phyloP scores from a whole-genome alignment of 2,888 invertebrate species.

The Latrodectus hesperus region DNA sequence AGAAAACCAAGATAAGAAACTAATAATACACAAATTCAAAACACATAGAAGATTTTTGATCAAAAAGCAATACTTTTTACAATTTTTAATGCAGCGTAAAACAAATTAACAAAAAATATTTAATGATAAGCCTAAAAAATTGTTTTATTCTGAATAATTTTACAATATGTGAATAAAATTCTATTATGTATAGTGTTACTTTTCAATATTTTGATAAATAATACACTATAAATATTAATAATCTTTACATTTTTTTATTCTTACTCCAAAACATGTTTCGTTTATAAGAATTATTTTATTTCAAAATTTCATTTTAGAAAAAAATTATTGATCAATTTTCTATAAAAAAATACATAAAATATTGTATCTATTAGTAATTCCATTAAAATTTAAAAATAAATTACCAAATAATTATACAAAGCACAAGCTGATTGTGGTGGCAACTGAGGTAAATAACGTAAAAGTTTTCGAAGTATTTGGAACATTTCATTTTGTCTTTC shows the following conservation, averaged over 20 bases:
- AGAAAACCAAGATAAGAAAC: too few species aligned
- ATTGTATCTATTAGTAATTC: not conserved
- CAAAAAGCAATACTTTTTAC: too few species aligned
- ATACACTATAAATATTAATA: too few species aligned
- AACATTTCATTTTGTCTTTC: constrained; percentile 96
- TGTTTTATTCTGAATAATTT: too few species aligned
- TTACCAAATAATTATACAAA: constrained; percentile 95
- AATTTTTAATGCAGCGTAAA: too few species aligned
- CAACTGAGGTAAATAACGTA: constrained; percentile 79
- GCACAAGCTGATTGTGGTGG: constrained; percentile 94
- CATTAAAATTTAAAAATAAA: constrained; percentile 46
- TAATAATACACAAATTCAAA: too few species aligned
- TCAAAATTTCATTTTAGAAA: not conserved
- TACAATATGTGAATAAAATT: not conserved
- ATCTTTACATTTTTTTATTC: not conserved
- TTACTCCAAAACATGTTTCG: not conserved
- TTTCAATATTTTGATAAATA: not conserved
- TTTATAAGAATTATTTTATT: not conserved
- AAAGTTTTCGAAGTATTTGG: constrained; percentile 90
- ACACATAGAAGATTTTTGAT: too few species aligned
- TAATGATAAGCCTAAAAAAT: too few species aligned
- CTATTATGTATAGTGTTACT: not conserved
- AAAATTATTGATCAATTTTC: too few species aligned
- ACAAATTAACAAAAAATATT: too few species aligned
- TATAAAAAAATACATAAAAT: not conserved